phyloP scores from a whole-genome alignment of 2,797 vertebrate species.

The Todus mexicanus region DNA sequence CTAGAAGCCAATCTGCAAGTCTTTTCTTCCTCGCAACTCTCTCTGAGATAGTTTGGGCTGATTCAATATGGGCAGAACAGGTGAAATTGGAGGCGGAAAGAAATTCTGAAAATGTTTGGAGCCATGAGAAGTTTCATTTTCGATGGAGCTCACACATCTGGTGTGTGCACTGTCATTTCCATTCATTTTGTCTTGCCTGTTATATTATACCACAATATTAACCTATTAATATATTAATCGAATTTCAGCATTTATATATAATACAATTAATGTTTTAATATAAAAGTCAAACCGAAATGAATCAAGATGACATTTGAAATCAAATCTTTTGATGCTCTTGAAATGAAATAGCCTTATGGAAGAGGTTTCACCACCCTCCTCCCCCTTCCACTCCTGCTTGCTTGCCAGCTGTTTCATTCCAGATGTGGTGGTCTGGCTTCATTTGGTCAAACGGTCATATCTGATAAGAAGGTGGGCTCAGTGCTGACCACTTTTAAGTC shows the following conservation, averaged over 20 bases:
- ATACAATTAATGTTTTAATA: constrained; percentile 37
- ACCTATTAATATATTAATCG: constrained; percentile 32
- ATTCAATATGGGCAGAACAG: neutral
- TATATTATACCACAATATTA: neutral
- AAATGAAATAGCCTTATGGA: neutral
- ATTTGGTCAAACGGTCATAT: neutral
- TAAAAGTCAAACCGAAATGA: constrained; percentile 2
- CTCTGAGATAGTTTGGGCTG: neutral
- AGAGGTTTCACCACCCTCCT: neutral
- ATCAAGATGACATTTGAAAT: neutral
- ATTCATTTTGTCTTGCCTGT: neutral
- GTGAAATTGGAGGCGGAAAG: neutral
- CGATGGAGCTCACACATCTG: neutral
- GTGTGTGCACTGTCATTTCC: neutral
- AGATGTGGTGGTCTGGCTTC: neutral
- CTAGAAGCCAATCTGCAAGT: neutral
- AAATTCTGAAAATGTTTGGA: neutral
- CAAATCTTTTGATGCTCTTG: neutral
- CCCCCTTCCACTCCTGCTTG: neutral
- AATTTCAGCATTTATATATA: constrained; percentile 31
- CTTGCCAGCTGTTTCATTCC: neutral
- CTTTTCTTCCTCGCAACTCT: neutral
- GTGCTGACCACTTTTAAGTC: neutral
- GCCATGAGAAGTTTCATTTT: neutral
- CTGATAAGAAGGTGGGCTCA: neutral